phyloP scores from a whole-genome alignment of 1,140 invertebrate genomes.

The Aricia agestis region DNA sequence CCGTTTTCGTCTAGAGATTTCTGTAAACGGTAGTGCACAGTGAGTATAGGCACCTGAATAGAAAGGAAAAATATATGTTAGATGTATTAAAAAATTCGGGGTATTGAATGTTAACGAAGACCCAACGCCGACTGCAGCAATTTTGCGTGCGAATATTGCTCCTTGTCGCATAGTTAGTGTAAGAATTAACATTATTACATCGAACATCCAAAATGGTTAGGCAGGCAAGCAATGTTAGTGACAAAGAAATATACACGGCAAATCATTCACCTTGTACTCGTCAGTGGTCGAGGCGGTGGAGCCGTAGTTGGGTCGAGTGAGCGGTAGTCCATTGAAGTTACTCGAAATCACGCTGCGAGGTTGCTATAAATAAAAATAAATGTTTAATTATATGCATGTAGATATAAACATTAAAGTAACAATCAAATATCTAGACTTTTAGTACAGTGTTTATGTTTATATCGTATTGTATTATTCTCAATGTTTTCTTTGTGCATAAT shows the following conservation, averaged over 20 bases:
- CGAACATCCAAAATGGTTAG: conserved; percentile 15
- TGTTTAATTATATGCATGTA: no score
- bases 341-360: conserved; percentile 58
- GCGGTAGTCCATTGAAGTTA: conserved; percentile 58
- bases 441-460: no score
- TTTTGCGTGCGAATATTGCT: conserved; percentile 13
- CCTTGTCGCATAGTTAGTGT: conserved; percentile 8
- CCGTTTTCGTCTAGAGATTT: conserved; percentile 82
- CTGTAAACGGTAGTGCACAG: conserved; percentile 64
- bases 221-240: conserved; percentile 10
- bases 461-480: no score
- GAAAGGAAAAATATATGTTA: conserved; percentile 45
- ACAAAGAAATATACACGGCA: conserved; percentile 11
- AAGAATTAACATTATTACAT: not conserved
- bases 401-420: no score
- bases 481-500: no score
- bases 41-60: conserved; percentile 48
- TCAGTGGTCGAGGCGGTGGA: conserved; percentile 39
- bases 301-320: conserved; percentile 53
- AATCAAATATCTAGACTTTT: no score
- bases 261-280: conserved; percentile 50
- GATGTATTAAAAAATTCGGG: conserved; percentile 23
- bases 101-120: conserved; percentile 6
- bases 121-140: conserved; percentile 9
- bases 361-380: conserved; percentile 35